Evolutionary conservation across 2,113 vertebrate species (phyloP).

Genomic region (Heliornis fulica): DNA sequence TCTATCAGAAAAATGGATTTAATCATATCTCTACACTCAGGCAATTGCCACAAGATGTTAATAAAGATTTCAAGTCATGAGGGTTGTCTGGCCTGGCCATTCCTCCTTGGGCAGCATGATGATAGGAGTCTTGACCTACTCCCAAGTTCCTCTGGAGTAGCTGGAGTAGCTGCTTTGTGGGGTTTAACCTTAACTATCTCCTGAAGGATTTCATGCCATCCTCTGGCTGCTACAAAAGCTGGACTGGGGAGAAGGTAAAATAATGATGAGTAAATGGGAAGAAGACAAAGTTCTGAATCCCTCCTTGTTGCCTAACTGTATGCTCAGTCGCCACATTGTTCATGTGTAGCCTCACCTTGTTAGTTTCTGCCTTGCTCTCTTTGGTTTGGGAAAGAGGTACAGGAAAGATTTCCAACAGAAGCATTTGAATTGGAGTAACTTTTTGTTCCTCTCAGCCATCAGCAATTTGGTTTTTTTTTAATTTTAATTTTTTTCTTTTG

Average conservation of each 20-base stretch:
- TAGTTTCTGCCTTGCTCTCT: not conserved
- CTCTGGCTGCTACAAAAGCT: not conserved
- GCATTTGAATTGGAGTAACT: not conserved
- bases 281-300: not conserved
- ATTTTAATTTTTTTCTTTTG: not conserved
- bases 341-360: not conserved
- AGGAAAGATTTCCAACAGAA: not conserved
- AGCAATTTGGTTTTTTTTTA: not conserved
- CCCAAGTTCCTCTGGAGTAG: not conserved
- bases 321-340: fast-evolving
- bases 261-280: not conserved
- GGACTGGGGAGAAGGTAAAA: not conserved
- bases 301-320: not conserved
- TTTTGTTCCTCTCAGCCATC: not conserved
- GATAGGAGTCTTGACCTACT: not conserved
- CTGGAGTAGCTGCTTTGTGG: not conserved
- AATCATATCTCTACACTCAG: not conserved
- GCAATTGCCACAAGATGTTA: not conserved
- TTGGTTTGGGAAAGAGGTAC: not conserved
- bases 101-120: not conserved
- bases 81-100: not conserved
- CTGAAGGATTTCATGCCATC: not conserved
- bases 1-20: not conserved
- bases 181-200: not conserved
- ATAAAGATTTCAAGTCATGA: not conserved